Base-by-base conservation (phyloP, 2,797 vertebrate genomes). In the Bradypodion pumilum region DNA sequence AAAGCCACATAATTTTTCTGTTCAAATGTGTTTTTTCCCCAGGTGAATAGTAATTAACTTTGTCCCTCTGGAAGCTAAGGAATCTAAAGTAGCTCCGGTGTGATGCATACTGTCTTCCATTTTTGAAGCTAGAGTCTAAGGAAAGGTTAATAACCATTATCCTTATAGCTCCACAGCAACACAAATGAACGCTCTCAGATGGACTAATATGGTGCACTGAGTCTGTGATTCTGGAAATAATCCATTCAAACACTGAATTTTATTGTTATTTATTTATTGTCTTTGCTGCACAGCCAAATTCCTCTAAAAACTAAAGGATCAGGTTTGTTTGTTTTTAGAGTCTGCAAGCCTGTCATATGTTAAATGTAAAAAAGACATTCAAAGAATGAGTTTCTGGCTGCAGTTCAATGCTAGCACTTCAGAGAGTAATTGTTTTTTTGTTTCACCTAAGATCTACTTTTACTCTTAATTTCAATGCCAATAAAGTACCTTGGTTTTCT, bases 31-130 rank as follows among this genome's bases (percentile, higher is more conserved):
- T 29, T 82, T 88, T 91, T 88, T 27, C 60, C 75, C 60, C 75
- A 85, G 40, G 25, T 80, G 83, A 32, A 37, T 49, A 90, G 42
- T n/a, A 77, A 85, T 89, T 89, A 88, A 80, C 3, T 86, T 27
- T 81, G 46, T 72, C 79, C 78, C 40, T 88, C 72, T 86, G 79
- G 86, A 92, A 93, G 86, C 23, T 42, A 82, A 87, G 86, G 42
- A 68, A 49, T 46, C 1, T 59, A 56, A 5, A 86, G 69, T 75
- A 82, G 85, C 84, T 87, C 66, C 68, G 78, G 70, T 46, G 84
- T n/a, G 13, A 70, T 74, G 13, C 2, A 19, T n/a, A 10, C 23
- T 74, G 73, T 69, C 52, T 89, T 89, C 78, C 21, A 49, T n/a
- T 86, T 88, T 89, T 85, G 77, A 65, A 87, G 78, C 19, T 60